Percentiles rank a stretch among this genome's conserved stretches.
Evolutionary conservation across 1,140 invertebrate genomes (phyloP).

Genomic region (Sitodiplosis mosellana): DNA sequence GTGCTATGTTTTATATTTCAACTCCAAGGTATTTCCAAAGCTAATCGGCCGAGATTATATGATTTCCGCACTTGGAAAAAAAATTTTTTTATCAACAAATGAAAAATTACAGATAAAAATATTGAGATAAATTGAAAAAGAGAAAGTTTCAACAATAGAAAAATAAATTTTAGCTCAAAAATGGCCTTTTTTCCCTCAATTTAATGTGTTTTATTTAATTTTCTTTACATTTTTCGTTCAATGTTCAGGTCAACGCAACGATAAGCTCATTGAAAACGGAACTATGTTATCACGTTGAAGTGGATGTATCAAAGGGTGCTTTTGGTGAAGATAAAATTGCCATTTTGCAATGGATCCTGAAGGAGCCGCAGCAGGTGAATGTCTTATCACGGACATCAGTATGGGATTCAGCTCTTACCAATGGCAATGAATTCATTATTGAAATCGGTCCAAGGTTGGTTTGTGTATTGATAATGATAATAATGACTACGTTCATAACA

Average conservation of each 20-base stretch:
- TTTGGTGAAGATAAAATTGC: conserved; percentile 33
- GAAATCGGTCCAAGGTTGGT: conserved; percentile 70
- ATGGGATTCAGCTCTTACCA: conserved; percentile 26
- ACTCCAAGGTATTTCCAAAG: no score
- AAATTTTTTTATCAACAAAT: no score
- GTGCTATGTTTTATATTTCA: no score
- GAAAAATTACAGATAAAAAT: no score
- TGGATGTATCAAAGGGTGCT: conserved; percentile 27
- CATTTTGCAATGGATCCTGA: conserved; percentile 51
- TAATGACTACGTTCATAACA: conserved; percentile 3
- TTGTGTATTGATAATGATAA: conserved; percentile 1
- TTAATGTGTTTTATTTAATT: no score
- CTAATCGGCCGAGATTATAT: no score
- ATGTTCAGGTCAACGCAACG: conserved; percentile 14
- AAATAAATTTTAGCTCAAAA: no score
- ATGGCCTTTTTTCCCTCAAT: no score
- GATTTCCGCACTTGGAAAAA: no score
- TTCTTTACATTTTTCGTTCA: no score
- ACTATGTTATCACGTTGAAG: conserved; percentile 61
- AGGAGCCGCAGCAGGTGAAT: conserved; percentile 37
- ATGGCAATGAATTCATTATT: conserved; percentile 18
- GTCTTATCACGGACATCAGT: conserved; percentile 28
- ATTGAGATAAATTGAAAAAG: no score
- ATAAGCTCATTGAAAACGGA: conserved; percentile 42
- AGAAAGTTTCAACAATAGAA: no score